A percentile compares a stretch with the other conserved stretches of the same genome.
Conservation (phyloP, 1,140 invertebrate species). For the Planococcus citri region DNA sequence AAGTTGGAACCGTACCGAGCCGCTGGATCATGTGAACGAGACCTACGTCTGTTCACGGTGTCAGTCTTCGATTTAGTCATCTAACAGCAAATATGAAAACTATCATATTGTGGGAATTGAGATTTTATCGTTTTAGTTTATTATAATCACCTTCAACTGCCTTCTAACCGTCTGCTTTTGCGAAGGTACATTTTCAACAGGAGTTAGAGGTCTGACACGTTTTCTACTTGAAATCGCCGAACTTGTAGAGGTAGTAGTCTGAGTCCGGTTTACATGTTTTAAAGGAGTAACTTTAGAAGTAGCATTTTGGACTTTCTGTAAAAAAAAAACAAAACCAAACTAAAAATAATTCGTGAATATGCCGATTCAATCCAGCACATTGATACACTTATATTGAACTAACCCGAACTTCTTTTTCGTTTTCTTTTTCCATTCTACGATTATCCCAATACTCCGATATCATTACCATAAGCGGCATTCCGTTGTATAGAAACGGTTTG, state of each 20-base stretch:
- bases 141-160: background rate
- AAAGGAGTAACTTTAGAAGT: background rate
- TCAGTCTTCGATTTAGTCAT: background rate
- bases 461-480: background rate
- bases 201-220: background rate
- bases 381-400: no score
- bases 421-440: background rate
- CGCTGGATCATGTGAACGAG: background rate
- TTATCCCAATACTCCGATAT: background rate
- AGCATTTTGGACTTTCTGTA: conserved; percentile 9
- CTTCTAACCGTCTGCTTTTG: background rate
- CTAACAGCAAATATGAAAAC: no score
- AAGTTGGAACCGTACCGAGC: background rate
- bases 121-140: no score
- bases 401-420: conserved; percentile 12
- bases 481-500: conserved; percentile 20
- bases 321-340: background rate
- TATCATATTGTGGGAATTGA: no score
- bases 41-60: background rate
- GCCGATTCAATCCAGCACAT: no score
- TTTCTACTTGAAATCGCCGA: background rate
- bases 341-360: no score
- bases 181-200: background rate
- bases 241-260: background rate
- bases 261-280: background rate